Evolutionary conservation across 2,797 vertebrate genomes (phyloP), one percentile per base, ranked within the genome.

Genomic region (Arctocebus calabarensis): DNA sequence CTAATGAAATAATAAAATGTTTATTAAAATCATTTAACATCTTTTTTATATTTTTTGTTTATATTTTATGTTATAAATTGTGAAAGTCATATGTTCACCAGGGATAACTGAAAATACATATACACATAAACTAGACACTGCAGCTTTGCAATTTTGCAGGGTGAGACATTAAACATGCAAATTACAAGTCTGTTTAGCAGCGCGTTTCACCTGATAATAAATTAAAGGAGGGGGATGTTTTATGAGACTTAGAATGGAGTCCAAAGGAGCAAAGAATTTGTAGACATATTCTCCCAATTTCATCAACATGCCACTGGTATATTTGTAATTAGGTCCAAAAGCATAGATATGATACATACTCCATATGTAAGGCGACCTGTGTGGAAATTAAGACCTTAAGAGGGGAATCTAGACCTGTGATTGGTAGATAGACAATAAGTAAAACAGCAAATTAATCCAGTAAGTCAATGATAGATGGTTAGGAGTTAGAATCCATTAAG

Each of bases 1-100:
- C 55, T 66, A 95, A 83, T 92, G 55, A 1, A 57, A 22, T 5
- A 11, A 74, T 68, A 73, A 90, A 92, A 83, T 90, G 43, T 62
- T 97, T 97, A 84, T 97, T 97, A 96, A 97, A 90, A 96, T 95
- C 84, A 94, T 97, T 97, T 90, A 96, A 87, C 55, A 96, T 95
- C 16, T 91, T 96, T 89, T 75, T 75, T 94, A 37, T 85, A 93
- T 90, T 91, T 92, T 92, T 97, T 88, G 37, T 74, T 94, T 88
- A 79, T 84, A 88, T 90, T 91, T 90, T 90, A 45, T 85, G 1
- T 75, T 92, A 93, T 84, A 94, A 96, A 91, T 89, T 84, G 32
- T 93, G n/a, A 88, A 90, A 95, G n/a, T 79, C 64, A 85, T 90
- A 91, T 86, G 84, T 88, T 81, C 88, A 73, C 13, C 57, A 57